Conservation (phyloP, 2,797 vertebrate genomes). For the Leptodactylus fallax region DNA sequence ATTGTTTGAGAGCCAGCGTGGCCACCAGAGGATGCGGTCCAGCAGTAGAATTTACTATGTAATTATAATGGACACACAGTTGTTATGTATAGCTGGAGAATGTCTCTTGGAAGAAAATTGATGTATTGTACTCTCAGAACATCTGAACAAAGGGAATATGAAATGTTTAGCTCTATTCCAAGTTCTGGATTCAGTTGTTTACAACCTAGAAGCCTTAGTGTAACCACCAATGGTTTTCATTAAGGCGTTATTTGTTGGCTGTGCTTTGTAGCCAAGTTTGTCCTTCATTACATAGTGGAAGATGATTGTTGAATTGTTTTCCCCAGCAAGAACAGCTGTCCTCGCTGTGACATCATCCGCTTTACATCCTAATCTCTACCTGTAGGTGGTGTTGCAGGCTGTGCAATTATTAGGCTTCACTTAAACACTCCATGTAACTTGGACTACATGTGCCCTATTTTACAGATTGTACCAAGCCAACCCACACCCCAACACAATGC, state of each 20-base stretch:
- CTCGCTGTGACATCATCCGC: neutral
- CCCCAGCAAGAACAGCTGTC: neutral
- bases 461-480: neutral
- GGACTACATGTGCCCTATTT: neutral
- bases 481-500: neutral
- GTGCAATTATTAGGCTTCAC: neutral
- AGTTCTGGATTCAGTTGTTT: neutral
- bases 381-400: constrained; percentile 26
- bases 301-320: neutral
- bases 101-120: neutral
- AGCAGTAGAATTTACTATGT: neutral
- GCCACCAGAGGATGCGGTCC: neutral
- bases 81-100: neutral
- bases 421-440: neutral
- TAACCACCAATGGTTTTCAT: neutral
- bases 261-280: neutral
- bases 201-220: neutral
- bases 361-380: neutral
- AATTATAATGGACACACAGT: neutral
- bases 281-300: neutral
- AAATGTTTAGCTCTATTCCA: neutral
- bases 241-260: neutral
- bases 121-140: neutral
- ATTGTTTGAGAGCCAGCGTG: neutral
- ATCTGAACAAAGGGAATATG: neutral